These are phyloP conservation scores for Siniperca obscura DNA, from an alignment of 2,797 vertebrate species.

Conservation along the genomic window DNA sequence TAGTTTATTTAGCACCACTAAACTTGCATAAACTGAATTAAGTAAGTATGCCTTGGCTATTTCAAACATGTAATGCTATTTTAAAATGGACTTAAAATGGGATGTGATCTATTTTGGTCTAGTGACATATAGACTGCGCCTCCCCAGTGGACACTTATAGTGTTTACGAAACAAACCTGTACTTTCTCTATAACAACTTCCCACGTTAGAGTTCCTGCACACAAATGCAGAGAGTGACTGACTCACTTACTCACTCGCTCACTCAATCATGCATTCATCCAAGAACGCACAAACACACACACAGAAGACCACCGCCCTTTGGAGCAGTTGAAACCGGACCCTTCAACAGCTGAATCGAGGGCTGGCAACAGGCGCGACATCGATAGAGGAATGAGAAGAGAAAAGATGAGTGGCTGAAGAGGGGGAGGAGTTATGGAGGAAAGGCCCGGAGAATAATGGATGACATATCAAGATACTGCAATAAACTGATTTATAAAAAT, in stretches of 20 bases:
- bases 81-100: not conserved
- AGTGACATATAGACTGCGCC: constrained; percentile 4
- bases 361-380: constrained; percentile 40
- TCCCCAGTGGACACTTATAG: not conserved
- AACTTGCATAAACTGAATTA: not conserved
- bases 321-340: constrained; percentile 76
- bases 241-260: constrained; percentile 17
- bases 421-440: constrained; percentile 22
- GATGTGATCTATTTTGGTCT: constrained; percentile 28
- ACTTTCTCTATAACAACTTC: constrained; percentile 14
- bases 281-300: constrained; percentile 23
- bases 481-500: constrained; percentile 14
- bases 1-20: not conserved
- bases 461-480: constrained; percentile 5
- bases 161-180: constrained; percentile 8
- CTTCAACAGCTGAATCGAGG: constrained; percentile 80
- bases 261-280: constrained; percentile 24
- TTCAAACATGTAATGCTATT: constrained; percentile 21
- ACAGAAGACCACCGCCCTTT: constrained; percentile 36
- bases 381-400: constrained; percentile 36
- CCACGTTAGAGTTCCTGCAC: no score
- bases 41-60: not conserved
- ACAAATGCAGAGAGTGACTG: constrained; percentile 20
- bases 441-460: constrained; percentile 32
- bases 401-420: constrained; percentile 19